phyloP scores from a whole-genome alignment of 2,113 vertebrate genomes.

The Pituophis catenifer region DNA sequence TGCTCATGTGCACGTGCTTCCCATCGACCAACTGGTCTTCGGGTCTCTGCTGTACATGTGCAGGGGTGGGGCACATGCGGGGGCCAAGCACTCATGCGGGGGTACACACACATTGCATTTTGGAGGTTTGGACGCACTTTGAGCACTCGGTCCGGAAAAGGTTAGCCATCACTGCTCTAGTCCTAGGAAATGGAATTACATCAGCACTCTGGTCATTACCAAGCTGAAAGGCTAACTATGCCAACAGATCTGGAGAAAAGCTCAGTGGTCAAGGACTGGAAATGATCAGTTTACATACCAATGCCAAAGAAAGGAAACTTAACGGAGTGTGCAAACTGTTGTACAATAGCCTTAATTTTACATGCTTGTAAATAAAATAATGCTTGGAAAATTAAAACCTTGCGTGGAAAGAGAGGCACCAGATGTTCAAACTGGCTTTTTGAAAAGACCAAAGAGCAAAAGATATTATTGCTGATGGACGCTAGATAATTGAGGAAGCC shows the following conservation, averaged over 20 bases:
- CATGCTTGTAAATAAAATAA: not conserved
- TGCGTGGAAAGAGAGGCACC: not conserved
- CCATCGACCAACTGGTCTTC: too few relatives aligned
- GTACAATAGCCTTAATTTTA: not conserved
- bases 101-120: too few relatives aligned
- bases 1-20: too few relatives aligned
- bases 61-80: too few relatives aligned
- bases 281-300: not conserved
- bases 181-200: not conserved
- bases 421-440: not conserved
- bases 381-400: not conserved
- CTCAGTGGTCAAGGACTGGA: not conserved
- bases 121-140: too few relatives aligned
- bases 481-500: not conserved
- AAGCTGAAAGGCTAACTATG: not conserved
- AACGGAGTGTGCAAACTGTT: not conserved
- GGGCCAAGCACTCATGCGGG: too few relatives aligned
- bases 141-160: too few relatives aligned
- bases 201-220: not conserved
- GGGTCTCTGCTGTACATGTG: too few relatives aligned
- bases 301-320: not conserved
- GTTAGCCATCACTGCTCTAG: not conserved
- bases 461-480: not conserved
- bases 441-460: not conserved
- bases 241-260: not conserved